A percentile compares a stretch with the other conserved stretches of the same genome.
phyloP scores from a whole-genome alignment of 2,113 vertebrate genomes.

The Orycteropus afer region DNA sequence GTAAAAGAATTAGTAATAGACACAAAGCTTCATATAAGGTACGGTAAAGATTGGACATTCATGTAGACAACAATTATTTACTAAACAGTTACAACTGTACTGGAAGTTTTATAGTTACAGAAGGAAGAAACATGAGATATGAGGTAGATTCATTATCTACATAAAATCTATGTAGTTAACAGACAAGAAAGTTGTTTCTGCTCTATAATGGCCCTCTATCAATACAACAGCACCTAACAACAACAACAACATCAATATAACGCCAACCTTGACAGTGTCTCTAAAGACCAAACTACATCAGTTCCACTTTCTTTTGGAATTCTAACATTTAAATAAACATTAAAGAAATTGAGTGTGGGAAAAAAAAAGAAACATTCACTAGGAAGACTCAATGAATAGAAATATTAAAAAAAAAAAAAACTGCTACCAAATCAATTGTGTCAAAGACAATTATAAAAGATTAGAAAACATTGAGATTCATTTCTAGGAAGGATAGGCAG shows the following conservation, averaged over 20 bases:
- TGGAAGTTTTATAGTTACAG: not conserved
- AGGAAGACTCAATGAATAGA: not conserved
- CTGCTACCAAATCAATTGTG: not conserved
- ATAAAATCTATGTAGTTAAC: not conserved
- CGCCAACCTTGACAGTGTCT: not conserved
- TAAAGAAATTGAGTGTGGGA: constrained; percentile 1
- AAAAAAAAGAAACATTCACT: not conserved
- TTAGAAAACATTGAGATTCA: not conserved
- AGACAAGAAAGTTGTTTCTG: not conserved
- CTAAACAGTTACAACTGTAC: not conserved
- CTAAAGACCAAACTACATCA: not conserved
- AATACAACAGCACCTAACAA: too few relatives aligned
- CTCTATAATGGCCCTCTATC: not conserved
- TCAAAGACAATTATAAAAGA: not conserved
- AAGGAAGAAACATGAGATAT: not conserved
- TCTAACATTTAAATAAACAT: not conserved
- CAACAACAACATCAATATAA: too few relatives aligned
- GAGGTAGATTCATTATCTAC: not conserved
- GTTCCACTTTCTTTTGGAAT: not conserved
- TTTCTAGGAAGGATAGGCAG: too few relatives aligned
- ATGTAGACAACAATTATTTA: not conserved
- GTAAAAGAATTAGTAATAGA: not conserved
- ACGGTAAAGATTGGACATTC: not conserved
- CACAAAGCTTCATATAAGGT: not conserved
- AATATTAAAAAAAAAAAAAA: not conserved